Base-by-base conservation (phyloP, 2,113 vertebrate genomes). In the Onychostruthus taczanowskii region DNA sequence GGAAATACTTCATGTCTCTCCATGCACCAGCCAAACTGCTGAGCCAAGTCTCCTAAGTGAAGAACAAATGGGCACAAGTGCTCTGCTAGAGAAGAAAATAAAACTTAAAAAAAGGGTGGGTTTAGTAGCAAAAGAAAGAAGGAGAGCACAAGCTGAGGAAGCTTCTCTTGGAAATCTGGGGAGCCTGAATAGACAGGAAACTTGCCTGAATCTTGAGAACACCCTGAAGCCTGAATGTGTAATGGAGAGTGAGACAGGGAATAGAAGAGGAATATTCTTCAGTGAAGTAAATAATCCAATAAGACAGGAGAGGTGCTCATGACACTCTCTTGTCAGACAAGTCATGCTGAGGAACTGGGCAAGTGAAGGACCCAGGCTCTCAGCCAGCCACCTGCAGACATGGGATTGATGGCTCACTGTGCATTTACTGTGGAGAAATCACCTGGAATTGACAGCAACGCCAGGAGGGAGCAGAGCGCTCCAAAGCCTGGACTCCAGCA, bases 401-500 rank as follows among this genome's bases (percentile, higher is more conserved):
- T 3, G 6, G 23, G 21, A 55, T n/a, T 53, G 59, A 67, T 10
- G 16, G 24, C 26, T 89, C 9, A 37, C 35, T 0, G 1, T 4
- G 37, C 26, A 31, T 43, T 84, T 66, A 28, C 46, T 50, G n/a
- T 3, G 17, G 44, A 74, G 43, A 9, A 18, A 16, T 41, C 58
- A 79, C 49, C 28, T 30, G 31, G 78, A 87, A 69, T 6, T 75
- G 52, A 82, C 47, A 82, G 62, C 27, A 70, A 74, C 0, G 22
- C 21, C 10, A 4, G 30, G 30, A 80, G 27, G 33, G 44, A 83
- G 35, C 30, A 72, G 35, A 76, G 53, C 63, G 22, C n/a, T 87
- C 81, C 46, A 58, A 5, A 1, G 4, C 2, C 47, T 49, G 27
- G 30, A 50, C 27, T 72, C 28, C 46, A 56, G 41, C 0, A 0